Percentiles rank a stretch among this genome's conserved stretches.
phyloP scores from a whole-genome alignment of 2,888 invertebrate genomes.

The Cyclophora punctaria region DNA sequence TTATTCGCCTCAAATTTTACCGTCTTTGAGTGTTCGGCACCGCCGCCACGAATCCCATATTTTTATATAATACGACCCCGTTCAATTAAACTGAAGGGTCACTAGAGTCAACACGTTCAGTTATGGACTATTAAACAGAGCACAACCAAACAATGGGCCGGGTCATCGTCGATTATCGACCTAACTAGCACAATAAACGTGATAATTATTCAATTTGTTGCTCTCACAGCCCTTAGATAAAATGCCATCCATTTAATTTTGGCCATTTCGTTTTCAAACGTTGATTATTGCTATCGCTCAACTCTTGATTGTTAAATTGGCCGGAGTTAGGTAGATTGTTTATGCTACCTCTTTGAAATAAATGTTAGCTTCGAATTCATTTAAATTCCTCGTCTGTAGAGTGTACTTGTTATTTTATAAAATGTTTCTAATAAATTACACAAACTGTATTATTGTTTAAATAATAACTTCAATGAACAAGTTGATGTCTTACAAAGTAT shows the following conservation, averaged over 20 bases:
- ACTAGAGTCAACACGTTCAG: slow-evolving; percentile 19
- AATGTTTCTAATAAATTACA: too few species aligned
- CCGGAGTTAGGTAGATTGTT: too few species aligned
- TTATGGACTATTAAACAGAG: slow-evolving; percentile 29
- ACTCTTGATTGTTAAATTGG: slow-evolving; percentile 32
- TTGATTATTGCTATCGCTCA: slow-evolving; percentile 34
- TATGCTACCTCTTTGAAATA: too few species aligned
- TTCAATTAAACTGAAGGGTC: slow-evolving; percentile 32
- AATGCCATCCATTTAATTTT: slow-evolving; percentile 47
- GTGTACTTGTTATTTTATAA: too few species aligned
- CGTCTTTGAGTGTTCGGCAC: slow-evolving; percentile 7
- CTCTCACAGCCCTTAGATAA: slow-evolving; percentile 37
- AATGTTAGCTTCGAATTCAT: too few species aligned
- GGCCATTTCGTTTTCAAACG: slow-evolving; percentile 34
- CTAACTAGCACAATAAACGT: slow-evolving; percentile 41
- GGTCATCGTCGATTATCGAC: slow-evolving; percentile 51
- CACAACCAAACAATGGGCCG: slow-evolving; percentile 35
- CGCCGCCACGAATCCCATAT: slow-evolving; percentile 13
- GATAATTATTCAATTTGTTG: slow-evolving; percentile 67
- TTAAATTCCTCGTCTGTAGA: too few species aligned
- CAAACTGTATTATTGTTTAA: too few species aligned
- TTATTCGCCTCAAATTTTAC: slow-evolving; percentile 14
- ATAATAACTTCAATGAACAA: too few species aligned
- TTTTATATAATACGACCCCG: slow-evolving; percentile 28
- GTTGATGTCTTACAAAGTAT: too few species aligned